phyloP scores from a whole-genome alignment of 2,113 vertebrate species.

The Cariama cristata region DNA sequence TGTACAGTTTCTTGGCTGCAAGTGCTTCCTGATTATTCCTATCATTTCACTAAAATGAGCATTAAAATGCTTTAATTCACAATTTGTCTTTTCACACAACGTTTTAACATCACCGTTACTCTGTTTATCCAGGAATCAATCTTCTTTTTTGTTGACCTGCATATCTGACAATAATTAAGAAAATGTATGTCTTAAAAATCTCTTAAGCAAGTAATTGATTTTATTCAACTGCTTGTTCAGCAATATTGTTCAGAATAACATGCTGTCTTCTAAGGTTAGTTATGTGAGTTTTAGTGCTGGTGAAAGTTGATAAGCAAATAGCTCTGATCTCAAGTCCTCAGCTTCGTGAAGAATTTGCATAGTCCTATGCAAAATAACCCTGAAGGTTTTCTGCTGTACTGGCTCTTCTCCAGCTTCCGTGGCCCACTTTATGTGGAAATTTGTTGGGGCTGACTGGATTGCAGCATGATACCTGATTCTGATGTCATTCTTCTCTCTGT shows the following conservation, averaged over 20 bases:
- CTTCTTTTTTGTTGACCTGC: conserved; percentile 41
- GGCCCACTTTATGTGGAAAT: neutral
- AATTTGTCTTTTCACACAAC: neutral
- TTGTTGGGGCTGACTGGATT: neutral
- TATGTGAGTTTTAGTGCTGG: conserved; percentile 3
- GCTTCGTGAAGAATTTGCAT: neutral
- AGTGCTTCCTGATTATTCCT: neutral
- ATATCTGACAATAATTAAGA: conserved; percentile 21
- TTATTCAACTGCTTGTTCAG: conserved; percentile 32
- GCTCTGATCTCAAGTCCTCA: neutral
- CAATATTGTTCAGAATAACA: conserved; percentile 3
- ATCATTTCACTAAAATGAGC: neutral
- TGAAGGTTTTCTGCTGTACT: neutral
- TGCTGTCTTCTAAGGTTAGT: neutral
- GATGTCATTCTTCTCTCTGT: neutral
- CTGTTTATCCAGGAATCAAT: conserved; percentile 13
- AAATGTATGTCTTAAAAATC: conserved; percentile 5
- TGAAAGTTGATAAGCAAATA: neutral
- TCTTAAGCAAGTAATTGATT: conserved; percentile 21
- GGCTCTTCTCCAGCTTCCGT: neutral
- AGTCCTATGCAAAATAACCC: neutral
- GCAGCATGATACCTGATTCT: neutral
- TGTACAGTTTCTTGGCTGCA: neutral
- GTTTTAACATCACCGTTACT: neutral
- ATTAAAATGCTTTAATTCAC: conserved; percentile 13